Evolutionary conservation across 1,140 invertebrate species (phyloP), one percentile per base, ranked within the genome.

Genomic region (Rhyzopertha dominica): DNA sequence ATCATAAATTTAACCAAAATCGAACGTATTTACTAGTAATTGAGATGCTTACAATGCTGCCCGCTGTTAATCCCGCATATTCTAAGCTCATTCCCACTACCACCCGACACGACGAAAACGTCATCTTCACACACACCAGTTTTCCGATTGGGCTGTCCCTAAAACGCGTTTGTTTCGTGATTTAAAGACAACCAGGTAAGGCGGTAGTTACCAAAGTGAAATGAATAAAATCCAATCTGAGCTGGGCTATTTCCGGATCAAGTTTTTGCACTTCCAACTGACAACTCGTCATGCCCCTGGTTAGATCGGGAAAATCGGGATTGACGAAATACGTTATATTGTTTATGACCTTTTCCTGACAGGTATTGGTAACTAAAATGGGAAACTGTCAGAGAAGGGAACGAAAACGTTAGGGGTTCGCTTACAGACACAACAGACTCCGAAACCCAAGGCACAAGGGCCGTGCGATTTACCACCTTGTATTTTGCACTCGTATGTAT

Each of bases 341-440:
- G 65, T 87, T 85, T 50, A 75, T 72, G 4, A 89, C 78, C 41
- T 79, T 78, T n/a, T 76, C 76, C 12, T 81, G 83, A 62, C 89
- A 91, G 4, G 77, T 81, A 47, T 81, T 77, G 46, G 81, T 80
- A 59, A 87, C 85, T 88, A 67, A 29, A 68, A 72, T 37, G 52
- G 56, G 54, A 2, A 9, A 47, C 34, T 40, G 8, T 20, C 14
- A 13, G 10, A 25, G 10, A 16, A 13, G 10, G 14, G 10, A 16
- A 24, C n/a, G 44, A 43, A 34, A 30, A 4, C 25, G 24, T 4
- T 29, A 8, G 17, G 28, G 8, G 16, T 24, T 44, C 43, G 84
- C 85, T 85, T 66, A 87, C 87, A 90, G 18, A 89, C 78, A 65
- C 89, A 92, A 61, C 89, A 92, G n/a, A 90, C 85, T 1, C 87